Evolutionary conservation across 2,113 vertebrate genomes (phyloP), one percentile per base, ranked within the genome.

Genomic region (Cisticola juncidis): DNA sequence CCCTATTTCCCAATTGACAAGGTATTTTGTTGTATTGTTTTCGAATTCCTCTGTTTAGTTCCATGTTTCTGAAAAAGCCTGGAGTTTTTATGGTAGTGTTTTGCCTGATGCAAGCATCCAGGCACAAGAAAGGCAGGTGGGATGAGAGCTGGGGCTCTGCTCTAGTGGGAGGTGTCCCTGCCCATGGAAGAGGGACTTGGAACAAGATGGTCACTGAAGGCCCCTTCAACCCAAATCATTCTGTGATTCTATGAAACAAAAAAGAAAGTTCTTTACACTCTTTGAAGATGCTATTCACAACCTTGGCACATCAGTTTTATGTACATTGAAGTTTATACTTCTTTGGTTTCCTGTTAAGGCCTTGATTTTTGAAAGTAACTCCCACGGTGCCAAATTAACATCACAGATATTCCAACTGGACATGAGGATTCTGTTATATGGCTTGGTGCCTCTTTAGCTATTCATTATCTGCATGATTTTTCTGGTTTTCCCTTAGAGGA

Each of bases 1-100:
- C 97, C 98, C 2, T 98, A 98, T 69, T 98, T 99, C 61, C 98
- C 99, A 5, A 88, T 98, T 58, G 97, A 98, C 36, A 94, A 98
- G 98, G 99, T 99, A 97, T 31, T 71, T 84, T 44, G 9, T 68
- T 83, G 29, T 20, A n/a, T 36, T 25, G 16, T 78, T 78, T 73
- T 58, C 57, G 36, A 14, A 14, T 74, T 86, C 21, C 14, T 86
- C 31, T 24, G 18, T 54, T 81, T 90, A 40, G 9, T 57, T 80
- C 31, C 5, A 24, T 50, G 35, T 60, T 90, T 71, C 56, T 80
- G 60, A 21, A 89, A 74, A 95, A 77, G 23, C 38, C 33, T 70
- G 42, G 45, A 47, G 21, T 57, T 82, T 64, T 73, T 28, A 29
- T 50, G 36, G 42, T 20, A 2, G 2, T 57, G 35, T 83, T 91